Percentiles rank a stretch among this genome's conserved stretches.
These are phyloP conservation scores for Steinernema khuongi DNA, from an alignment of 1,140 invertebrate species.

Conservation along the genomic window DNA sequence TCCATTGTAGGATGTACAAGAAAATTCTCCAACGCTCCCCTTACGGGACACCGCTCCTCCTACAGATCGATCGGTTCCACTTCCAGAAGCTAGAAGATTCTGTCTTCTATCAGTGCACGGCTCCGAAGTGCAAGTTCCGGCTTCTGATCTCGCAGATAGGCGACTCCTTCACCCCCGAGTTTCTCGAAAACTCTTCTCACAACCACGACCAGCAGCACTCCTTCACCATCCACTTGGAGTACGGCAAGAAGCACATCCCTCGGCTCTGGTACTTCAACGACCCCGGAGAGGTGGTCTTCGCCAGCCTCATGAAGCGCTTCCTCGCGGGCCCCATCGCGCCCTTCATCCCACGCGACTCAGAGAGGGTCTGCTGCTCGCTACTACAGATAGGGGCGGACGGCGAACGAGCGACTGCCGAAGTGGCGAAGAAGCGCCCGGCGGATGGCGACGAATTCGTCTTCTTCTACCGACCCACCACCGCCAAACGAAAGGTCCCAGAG, in stretches of 20 bases:
- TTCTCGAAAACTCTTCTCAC: background rate
- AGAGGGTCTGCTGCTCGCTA: background rate
- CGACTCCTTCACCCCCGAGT: background rate
- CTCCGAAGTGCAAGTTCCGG: background rate
- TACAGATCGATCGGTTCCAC: conserved; percentile 8
- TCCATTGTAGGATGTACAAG: no score
- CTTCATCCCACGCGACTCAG: background rate
- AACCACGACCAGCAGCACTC: background rate
- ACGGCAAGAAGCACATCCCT: background rate
- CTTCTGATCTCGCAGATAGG: background rate
- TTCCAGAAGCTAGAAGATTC: background rate
- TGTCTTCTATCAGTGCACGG: background rate
- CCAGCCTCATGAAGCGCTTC: background rate
- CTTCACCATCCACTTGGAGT: background rate
- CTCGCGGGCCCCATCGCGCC: background rate
- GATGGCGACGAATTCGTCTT: background rate
- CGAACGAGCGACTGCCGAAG: background rate
- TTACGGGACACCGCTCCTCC: background rate
- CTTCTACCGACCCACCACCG: background rate
- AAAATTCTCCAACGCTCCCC: background rate
- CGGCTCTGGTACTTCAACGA: background rate
- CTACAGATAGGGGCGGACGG: background rate
- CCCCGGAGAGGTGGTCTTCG: background rate
- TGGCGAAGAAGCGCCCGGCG: background rate
- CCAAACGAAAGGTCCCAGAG: background rate